A percentile compares a stretch with the other conserved stretches of the same genome.
Evolutionary conservation across 1,140 invertebrate species (phyloP).

Genomic region (Panulirus ornatus): DNA sequence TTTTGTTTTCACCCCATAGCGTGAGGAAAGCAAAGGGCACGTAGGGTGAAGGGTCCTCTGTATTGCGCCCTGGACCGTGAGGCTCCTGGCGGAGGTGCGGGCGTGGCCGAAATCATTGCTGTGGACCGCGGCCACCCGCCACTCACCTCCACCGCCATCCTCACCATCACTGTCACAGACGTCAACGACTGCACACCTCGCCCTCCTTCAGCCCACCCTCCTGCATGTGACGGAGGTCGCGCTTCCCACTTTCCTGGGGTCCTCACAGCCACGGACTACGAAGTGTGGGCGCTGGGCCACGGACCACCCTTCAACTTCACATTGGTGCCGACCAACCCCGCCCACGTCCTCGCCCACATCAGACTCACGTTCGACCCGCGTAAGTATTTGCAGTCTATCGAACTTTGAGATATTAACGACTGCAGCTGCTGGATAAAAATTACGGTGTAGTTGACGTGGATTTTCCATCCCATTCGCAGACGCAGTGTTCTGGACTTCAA

Average conservation of each 20-base stretch:
- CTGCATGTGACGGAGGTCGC: neutral
- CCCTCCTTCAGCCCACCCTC: neutral
- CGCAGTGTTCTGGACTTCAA: too few species aligned
- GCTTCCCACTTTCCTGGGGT: neutral
- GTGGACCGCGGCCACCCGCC: constrained; percentile 18
- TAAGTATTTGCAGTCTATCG: too few species aligned
- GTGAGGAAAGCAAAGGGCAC: too few species aligned
- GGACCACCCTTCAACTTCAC: constrained; percentile 34
- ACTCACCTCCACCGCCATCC: constrained; percentile 20
- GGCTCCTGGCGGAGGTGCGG: neutral
- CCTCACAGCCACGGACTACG: constrained; percentile 14
- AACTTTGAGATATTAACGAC: too few species aligned
- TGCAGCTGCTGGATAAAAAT: too few species aligned
- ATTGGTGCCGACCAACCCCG: neutral
- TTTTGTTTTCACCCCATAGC: too few species aligned
- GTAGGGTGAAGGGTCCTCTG: too few species aligned
- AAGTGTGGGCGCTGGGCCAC: constrained; percentile 39
- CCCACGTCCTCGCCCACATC: neutral
- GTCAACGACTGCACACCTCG: constrained; percentile 29
- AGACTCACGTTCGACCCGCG: constrained; percentile 19
- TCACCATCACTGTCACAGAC: constrained; percentile 31
- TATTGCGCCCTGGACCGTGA: constrained; percentile 23
- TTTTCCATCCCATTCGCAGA: too few species aligned
- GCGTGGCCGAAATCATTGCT: neutral
- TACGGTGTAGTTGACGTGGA: too few species aligned